Percentiles rank a stretch among this genome's conserved stretches.
These are phyloP conservation scores for Archips xylosteana DNA, from an alignment of 2,888 invertebrate genomes.

Conservation along the genomic window DNA sequence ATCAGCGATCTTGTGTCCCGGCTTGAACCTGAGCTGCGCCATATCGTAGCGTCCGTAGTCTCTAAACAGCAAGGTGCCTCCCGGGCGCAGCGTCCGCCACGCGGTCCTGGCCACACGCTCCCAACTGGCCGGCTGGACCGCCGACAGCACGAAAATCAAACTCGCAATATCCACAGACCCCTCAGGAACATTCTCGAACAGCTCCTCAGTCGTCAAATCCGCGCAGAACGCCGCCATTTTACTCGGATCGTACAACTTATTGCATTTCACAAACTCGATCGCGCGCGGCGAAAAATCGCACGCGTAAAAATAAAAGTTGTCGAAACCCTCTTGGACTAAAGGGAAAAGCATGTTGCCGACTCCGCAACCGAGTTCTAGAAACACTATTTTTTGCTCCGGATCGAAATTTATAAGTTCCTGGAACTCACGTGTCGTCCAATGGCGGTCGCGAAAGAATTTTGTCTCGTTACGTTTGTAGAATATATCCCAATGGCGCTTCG, in stretches of 20 bases:
- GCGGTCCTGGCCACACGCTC: conserved; percentile 87
- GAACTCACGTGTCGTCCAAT: conserved; percentile 99
- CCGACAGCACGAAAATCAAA: conserved; percentile 97
- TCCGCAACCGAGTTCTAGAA: conserved; percentile 97
- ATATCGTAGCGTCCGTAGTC: conserved; percentile 98
- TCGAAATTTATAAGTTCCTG: conserved; percentile 88
- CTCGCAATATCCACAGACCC: conserved; percentile 92
- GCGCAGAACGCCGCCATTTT: conserved; percentile 92
- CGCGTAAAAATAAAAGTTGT: conserved; percentile 89
- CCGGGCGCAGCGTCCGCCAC: conserved; percentile 87
- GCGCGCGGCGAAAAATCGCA: conserved; percentile 98
- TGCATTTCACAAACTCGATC: conserved; percentile 92
- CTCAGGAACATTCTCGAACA: conserved; percentile 83
- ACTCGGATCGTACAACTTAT: conserved; percentile 87
- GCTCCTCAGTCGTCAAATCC: conserved; percentile 91
- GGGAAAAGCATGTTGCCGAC: conserved; percentile 99
- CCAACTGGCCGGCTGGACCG: conserved; percentile 96
- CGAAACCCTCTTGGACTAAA: conserved; percentile 90
- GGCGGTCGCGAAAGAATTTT: conserved; percentile 97
- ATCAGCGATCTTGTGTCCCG: conserved; percentile 96
- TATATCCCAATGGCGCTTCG: conserved; percentile 96
- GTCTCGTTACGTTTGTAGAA: conserved; percentile 98
- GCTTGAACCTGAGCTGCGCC: conserved; percentile 97
- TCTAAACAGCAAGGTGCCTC: conserved; percentile 93
- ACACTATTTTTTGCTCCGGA: conserved; percentile 83